A percentile compares a stretch with the other conserved stretches of the same genome.
These are phyloP conservation scores for Leptonema lineaticorne DNA, from an alignment of 1,140 invertebrate species.

Conservation along the genomic window DNA sequence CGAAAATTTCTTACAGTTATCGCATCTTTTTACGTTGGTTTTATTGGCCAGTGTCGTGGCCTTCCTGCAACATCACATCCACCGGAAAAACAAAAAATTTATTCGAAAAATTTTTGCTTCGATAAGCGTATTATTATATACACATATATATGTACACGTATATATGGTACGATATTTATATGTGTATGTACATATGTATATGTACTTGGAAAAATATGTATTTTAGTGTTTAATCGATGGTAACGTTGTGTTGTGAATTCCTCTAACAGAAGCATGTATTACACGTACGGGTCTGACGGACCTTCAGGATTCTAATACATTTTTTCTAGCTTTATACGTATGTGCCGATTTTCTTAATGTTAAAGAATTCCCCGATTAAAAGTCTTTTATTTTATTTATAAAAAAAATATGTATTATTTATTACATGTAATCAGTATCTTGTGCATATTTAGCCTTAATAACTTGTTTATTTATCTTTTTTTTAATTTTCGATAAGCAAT, in stretches of 20 bases:
- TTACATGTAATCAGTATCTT: too few species aligned
- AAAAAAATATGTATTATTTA: too few species aligned
- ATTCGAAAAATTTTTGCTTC: slow-evolving; percentile 29
- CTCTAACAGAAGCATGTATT: slow-evolving; percentile 26
- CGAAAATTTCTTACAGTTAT: neutral
- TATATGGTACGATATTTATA: slow-evolving; percentile 10
- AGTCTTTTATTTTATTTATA: too few species aligned
- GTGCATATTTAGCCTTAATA: too few species aligned
- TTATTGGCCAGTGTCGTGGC: slow-evolving; percentile 43
- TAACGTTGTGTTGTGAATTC: slow-evolving; percentile 31
- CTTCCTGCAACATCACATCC: slow-evolving; percentile 34
- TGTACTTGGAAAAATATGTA: neutral
- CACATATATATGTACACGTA: slow-evolving; percentile 6
- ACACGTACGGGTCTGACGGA: slow-evolving; percentile 26
- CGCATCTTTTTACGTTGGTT: slow-evolving; percentile 39
- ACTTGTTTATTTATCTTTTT: too few species aligned
- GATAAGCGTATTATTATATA: slow-evolving; percentile 8
- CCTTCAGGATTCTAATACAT: slow-evolving; percentile 6
- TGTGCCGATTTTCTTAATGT: too few species aligned
- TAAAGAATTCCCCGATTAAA: too few species aligned
- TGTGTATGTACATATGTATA: slow-evolving; percentile 15
- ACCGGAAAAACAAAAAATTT: slow-evolving; percentile 8
- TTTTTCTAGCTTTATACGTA: slow-evolving; percentile 14
- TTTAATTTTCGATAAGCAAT: too few species aligned
- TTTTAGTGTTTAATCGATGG: slow-evolving; percentile 30